phyloP scores from a whole-genome alignment of 2,113 vertebrate genomes.

The Pipra filicauda region DNA sequence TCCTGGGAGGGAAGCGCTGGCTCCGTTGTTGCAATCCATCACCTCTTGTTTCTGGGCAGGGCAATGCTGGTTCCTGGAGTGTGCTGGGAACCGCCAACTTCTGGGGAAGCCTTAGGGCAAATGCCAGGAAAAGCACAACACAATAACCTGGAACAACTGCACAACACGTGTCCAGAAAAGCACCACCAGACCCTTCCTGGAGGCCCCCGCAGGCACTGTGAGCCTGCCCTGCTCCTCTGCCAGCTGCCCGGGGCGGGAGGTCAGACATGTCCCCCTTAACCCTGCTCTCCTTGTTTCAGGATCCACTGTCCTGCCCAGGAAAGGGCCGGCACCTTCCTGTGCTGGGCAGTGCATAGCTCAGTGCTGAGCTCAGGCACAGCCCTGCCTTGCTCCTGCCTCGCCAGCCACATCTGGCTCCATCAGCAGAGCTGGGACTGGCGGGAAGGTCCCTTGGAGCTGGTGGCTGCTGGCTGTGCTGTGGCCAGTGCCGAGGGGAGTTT shows the following conservation, averaged over 20 bases:
- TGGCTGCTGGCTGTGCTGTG: not conserved
- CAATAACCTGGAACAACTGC: slow-evolving; percentile 13
- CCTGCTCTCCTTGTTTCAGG: not conserved
- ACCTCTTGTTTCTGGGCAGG: not conserved
- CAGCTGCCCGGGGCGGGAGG: rapidly evolving
- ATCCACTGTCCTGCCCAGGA: not conserved
- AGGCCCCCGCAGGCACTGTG: not conserved
- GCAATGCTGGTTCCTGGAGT: not conserved
- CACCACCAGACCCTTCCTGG: slow-evolving; percentile 24
- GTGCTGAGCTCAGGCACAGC: slow-evolving; percentile 6
- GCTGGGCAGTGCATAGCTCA: slow-evolving; percentile 3
- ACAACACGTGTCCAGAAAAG: not conserved
- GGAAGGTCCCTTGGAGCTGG: not conserved
- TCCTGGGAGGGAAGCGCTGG: not conserved
- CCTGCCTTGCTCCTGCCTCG: not conserved
- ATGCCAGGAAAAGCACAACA: slow-evolving; percentile 16
- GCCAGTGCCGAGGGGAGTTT: not conserved
- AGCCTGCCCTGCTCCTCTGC: not conserved
- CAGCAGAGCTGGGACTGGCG: not conserved
- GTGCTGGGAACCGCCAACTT: not conserved
- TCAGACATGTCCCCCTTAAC: not conserved
- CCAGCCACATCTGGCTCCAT: not conserved
- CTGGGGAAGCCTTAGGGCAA: slow-evolving; percentile 25
- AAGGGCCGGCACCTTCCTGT: slow-evolving; percentile 31
- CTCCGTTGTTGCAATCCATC: not conserved